Percentiles rank a stretch among this genome's conserved stretches.
Evolutionary conservation across 2,797 vertebrate species (phyloP).

Genomic region (Nyctalus aviator): DNA sequence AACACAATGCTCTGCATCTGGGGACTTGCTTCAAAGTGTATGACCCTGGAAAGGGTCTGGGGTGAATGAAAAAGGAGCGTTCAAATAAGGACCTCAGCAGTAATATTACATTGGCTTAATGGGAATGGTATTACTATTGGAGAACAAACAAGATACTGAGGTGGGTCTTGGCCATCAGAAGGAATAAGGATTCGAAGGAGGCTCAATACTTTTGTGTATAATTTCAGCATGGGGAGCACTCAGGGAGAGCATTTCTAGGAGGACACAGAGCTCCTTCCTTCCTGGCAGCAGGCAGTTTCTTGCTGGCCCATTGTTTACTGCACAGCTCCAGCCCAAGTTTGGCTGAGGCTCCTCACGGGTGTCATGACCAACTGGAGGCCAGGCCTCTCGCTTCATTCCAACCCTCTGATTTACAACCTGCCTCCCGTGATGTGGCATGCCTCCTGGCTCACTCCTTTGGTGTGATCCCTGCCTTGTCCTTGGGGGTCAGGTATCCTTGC

Average conservation of each 20-base stretch:
- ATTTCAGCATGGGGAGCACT: too few relatives aligned
- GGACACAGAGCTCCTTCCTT: background rate
- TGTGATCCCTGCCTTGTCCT: background rate
- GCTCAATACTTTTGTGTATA: background rate
- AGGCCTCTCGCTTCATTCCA: background rate
- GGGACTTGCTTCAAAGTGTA: background rate
- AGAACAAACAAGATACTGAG: background rate
- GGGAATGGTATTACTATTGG: too few relatives aligned
- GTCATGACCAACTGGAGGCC: accelerated
- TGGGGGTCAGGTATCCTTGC: background rate
- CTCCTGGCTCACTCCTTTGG: background rate
- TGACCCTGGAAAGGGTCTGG: background rate
- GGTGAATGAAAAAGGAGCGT: background rate
- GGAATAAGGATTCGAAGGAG: background rate
- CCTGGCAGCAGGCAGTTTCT: background rate
- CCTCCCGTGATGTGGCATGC: accelerated
- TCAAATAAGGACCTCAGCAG: background rate
- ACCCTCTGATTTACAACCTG: accelerated
- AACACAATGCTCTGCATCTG: background rate
- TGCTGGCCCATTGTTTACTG: background rate
- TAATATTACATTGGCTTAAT: background rate
- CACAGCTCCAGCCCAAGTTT: background rate
- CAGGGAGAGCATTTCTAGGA: background rate
- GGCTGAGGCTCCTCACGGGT: background rate
- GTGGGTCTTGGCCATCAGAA: background rate